phyloP scores from a whole-genome alignment of 1,140 invertebrate genomes.

The Heliconius himera region DNA sequence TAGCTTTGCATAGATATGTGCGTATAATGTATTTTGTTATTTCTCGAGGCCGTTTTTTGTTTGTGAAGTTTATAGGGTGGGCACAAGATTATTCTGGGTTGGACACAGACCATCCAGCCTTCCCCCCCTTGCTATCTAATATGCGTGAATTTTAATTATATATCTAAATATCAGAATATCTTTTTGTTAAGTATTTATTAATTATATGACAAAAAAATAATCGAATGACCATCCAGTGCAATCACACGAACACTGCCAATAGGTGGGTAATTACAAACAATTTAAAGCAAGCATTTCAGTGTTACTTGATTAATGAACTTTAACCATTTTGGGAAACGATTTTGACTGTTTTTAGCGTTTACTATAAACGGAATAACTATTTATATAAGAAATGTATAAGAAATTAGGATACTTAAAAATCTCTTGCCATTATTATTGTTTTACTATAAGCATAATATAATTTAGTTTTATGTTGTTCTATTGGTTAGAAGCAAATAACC shows the following conservation, averaged over 20 bases:
- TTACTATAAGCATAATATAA: too few species aligned
- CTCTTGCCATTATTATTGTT: too few species aligned
- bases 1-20: too few species aligned
- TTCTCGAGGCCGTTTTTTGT: too few species aligned
- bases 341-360: conserved; percentile 22
- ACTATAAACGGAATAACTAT: background rate
- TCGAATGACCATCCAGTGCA: conserved; percentile 12
- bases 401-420: background rate
- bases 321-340: conserved; percentile 21
- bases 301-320: conserved; percentile 37
- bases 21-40: too few species aligned
- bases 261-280: conserved; percentile 41
- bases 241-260: conserved; percentile 36
- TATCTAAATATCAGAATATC: background rate
- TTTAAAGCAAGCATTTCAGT: conserved; percentile 39
- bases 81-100: too few species aligned
- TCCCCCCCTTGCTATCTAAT: too few species aligned
- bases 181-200: conserved; percentile 5
- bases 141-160: background rate
- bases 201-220: conserved; percentile 21
- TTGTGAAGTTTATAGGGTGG: too few species aligned
- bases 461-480: too few species aligned
- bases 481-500: too few species aligned
- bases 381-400: too few species aligned
- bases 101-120: too few species aligned